Percentiles rank a stretch among this genome's conserved stretches.
phyloP scores from a whole-genome alignment of 2,797 vertebrate species.

The Eulemur albifrons region DNA sequence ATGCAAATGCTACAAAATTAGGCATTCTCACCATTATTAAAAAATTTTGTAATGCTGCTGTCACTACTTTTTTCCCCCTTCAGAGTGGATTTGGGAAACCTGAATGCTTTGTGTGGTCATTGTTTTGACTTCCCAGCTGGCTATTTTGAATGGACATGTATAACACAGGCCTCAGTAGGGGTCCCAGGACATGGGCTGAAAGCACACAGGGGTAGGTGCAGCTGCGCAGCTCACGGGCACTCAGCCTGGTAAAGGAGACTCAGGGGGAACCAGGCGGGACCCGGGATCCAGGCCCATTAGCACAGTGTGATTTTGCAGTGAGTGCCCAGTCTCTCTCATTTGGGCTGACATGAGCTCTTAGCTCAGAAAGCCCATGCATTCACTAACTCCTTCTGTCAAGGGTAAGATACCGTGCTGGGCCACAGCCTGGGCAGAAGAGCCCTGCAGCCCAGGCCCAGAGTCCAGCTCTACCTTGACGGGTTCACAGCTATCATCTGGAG shows the following conservation, averaged over 20 bases:
- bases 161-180: neutral
- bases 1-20: neutral
- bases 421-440: neutral
- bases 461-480: too few relatives aligned
- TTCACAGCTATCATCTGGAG: neutral
- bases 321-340: neutral
- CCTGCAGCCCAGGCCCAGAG: too few relatives aligned
- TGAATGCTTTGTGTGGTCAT: too few relatives aligned
- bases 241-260: neutral
- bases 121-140: neutral
- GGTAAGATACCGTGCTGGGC: too few relatives aligned
- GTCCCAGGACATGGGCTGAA: neutral
- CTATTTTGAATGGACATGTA: neutral
- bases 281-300: too few relatives aligned
- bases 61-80: neutral
- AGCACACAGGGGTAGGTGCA: neutral
- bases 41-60: neutral
- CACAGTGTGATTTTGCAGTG: too few relatives aligned
- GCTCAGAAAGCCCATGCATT: neutral
- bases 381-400: neutral
- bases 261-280: neutral
- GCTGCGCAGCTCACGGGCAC: accelerated
- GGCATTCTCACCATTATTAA: neutral
- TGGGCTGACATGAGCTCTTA: neutral
- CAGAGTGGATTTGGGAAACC: neutral